A percentile compares a stretch with the other conserved stretches of the same genome.
These are phyloP conservation scores for Actinernus sp. DNA, from an alignment of 92 coral and sea anemone species.

Conservation along the genomic window DNA sequence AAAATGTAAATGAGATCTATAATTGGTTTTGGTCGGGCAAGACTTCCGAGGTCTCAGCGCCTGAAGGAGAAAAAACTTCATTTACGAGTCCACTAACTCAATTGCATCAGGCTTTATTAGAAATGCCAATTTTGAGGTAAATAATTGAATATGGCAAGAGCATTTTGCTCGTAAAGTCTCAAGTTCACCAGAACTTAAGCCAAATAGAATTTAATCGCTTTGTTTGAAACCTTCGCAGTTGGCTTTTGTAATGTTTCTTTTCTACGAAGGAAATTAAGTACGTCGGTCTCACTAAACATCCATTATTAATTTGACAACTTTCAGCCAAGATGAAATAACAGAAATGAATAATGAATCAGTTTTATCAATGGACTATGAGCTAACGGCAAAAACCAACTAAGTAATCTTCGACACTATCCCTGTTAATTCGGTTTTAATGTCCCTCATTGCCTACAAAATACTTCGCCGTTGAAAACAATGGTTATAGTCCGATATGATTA, in stretches of 20 bases:
- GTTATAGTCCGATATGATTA: no score
- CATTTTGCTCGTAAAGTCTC: no score
- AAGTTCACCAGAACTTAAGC: no score
- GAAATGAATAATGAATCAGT: background rate
- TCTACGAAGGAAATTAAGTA: background rate
- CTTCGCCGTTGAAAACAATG: no score
- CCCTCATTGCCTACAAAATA: no score
- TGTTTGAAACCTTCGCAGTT: background rate
- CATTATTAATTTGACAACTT: background rate
- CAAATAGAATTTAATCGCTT: background rate
- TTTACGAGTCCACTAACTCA: background rate
- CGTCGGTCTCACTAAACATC: background rate
- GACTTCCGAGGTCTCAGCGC: background rate
- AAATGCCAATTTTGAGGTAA: background rate
- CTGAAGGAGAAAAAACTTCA: background rate
- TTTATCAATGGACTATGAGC: background rate
- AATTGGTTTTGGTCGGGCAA: background rate
- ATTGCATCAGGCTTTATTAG: background rate
- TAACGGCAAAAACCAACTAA: background rate
- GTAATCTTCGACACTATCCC: background rate
- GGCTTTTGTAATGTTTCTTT: background rate
- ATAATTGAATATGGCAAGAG: no score
- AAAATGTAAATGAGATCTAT: constrained; percentile 1
- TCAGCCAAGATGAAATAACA: background rate
- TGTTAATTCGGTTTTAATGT: background rate